Conservation (phyloP, 2,113 vertebrate genomes). For the Pipra filicauda region DNA sequence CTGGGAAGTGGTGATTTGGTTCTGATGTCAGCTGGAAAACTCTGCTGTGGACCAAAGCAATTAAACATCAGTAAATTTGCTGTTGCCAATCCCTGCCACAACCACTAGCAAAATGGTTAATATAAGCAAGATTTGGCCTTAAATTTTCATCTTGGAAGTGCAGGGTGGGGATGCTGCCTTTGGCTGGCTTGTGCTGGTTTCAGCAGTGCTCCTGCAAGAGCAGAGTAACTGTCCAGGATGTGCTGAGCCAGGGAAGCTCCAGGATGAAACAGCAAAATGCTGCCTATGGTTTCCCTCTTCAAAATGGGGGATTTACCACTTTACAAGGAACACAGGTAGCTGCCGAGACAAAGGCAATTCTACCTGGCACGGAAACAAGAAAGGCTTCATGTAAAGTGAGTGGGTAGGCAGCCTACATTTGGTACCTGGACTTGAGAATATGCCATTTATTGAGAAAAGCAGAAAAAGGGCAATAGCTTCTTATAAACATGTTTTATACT, state of each 20-base stretch:
- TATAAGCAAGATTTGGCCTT: background rate
- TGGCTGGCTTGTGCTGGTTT: background rate
- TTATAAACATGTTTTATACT: background rate
- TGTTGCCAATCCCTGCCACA: background rate
- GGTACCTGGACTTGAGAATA: background rate
- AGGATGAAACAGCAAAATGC: background rate
- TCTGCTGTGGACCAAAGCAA: background rate
- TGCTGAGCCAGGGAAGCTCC: background rate
- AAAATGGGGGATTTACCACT: background rate
- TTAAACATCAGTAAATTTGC: background rate
- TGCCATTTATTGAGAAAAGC: background rate
- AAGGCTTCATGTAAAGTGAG: background rate
- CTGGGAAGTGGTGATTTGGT: background rate
- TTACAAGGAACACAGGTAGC: background rate
- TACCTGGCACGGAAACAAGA: background rate
- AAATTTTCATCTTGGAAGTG: background rate
- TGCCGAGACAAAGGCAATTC: background rate
- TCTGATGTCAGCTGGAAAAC: background rate
- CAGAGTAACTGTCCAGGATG: background rate
- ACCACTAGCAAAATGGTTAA: background rate
- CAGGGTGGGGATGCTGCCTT: background rate
- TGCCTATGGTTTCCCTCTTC: background rate
- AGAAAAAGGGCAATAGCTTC: background rate
- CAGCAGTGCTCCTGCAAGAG: background rate
- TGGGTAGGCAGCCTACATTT: background rate